These are phyloP conservation scores for Syrmaticus mikado DNA, from an alignment of 2,113 vertebrate genomes.

Conservation along the genomic window DNA sequence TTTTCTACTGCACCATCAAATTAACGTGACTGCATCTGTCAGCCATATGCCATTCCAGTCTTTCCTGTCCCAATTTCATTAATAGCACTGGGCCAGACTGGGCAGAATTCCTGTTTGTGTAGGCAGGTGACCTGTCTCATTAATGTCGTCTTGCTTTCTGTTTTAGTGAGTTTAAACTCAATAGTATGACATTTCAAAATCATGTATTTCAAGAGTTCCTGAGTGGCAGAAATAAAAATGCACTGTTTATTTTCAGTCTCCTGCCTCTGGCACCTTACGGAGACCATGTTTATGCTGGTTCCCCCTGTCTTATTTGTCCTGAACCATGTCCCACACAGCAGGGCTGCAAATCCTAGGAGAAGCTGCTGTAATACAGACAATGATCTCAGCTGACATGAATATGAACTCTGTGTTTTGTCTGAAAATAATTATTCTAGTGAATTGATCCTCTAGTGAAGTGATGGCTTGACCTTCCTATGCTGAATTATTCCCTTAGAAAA, in stretches of 20 bases:
- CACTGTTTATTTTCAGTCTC: neutral
- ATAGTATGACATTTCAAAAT: slow-evolving; percentile 44
- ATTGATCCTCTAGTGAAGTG: slow-evolving; percentile 18
- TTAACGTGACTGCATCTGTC: slow-evolving; percentile 57
- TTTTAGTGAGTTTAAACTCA: slow-evolving; percentile 28
- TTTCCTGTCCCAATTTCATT: slow-evolving; percentile 64
- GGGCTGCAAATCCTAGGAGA: neutral
- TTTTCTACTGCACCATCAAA: slow-evolving; percentile 60
- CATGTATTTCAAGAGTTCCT: neutral
- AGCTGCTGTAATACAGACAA: neutral
- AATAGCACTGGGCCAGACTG: slow-evolving; percentile 32
- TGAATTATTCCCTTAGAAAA: neutral
- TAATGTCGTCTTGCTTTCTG: slow-evolving; percentile 49
- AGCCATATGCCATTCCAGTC: slow-evolving; percentile 60
- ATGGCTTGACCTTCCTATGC: neutral
- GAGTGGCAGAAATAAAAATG: neutral
- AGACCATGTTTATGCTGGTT: neutral
- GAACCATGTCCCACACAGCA: neutral
- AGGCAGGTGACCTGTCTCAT: slow-evolving; percentile 50
- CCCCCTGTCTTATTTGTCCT: neutral
- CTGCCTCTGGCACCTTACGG: neutral
- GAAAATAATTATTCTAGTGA: slow-evolving; percentile 32
- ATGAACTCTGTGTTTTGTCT: slow-evolving; percentile 22
- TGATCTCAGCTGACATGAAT: neutral
- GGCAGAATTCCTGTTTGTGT: slow-evolving; percentile 65